phyloP scores from a whole-genome alignment of 2,113 vertebrate genomes.

The Pantherophis guttatus region DNA sequence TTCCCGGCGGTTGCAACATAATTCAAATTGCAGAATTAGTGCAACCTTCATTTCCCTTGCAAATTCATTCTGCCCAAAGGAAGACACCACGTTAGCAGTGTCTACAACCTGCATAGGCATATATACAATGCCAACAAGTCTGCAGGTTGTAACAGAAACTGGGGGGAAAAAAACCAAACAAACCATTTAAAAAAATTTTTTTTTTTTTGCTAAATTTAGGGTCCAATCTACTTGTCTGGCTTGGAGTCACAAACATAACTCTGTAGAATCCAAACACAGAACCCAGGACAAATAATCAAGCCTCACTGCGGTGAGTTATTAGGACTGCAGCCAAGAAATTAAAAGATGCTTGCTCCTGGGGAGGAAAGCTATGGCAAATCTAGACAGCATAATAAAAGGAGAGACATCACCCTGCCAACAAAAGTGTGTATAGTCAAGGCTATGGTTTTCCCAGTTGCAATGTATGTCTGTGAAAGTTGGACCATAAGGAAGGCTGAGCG shows the following conservation, averaged over 20 bases:
- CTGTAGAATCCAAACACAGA: neutral
- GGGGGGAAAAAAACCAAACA: neutral
- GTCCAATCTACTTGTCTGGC: neutral
- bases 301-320: neutral
- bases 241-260: neutral
- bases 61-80: neutral
- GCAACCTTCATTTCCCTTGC: neutral
- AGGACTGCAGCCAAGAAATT: neutral
- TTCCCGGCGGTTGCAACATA: neutral
- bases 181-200: no score
- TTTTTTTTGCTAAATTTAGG: neutral
- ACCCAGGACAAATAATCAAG: neutral
- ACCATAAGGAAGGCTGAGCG: no score
- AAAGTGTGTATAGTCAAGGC: no score
- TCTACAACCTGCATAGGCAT: neutral
- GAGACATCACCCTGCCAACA: no score
- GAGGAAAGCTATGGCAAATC: no score
- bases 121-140: neutral
- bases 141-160: neutral
- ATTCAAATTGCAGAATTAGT: neutral
- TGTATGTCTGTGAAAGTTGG: no score
- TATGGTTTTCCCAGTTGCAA: no score
- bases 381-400: no score
- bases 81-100: neutral
- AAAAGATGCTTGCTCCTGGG: no score